A percentile compares a stretch with the other conserved stretches of the same genome.
phyloP scores from a whole-genome alignment of 2,797 vertebrate species.

The Malacoctenus gilli region DNA sequence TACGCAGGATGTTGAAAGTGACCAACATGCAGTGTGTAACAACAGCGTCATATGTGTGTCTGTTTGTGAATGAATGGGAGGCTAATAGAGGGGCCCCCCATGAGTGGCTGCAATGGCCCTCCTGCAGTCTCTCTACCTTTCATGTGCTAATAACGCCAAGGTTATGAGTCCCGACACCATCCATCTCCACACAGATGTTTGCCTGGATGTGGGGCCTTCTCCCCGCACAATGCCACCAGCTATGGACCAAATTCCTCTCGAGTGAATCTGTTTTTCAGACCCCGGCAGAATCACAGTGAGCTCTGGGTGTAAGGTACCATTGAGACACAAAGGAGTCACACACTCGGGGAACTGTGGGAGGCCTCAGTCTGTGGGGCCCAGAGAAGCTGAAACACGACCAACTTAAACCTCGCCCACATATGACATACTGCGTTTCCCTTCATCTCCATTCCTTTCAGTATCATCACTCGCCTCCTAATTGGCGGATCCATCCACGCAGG shows the following conservation, averaged over 20 bases:
- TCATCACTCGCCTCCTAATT: slow-evolving; percentile 62
- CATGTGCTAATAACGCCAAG: slow-evolving; percentile 79
- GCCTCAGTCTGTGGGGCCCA: slow-evolving; percentile 57
- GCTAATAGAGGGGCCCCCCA: slow-evolving; percentile 71
- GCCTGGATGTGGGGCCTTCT: slow-evolving; percentile 43
- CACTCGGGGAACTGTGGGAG: slow-evolving; percentile 53
- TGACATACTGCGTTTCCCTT: slow-evolving; percentile 46
- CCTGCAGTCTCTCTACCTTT: slow-evolving; percentile 73
- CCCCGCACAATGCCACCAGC: slow-evolving; percentile 50
- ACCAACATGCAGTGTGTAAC: slow-evolving; percentile 60
- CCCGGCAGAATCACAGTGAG: slow-evolving; percentile 43
- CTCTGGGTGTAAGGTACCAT: slow-evolving; percentile 55
- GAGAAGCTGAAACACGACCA: slow-evolving; percentile 42
- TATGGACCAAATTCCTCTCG: slow-evolving; percentile 55
- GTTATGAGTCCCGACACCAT: slow-evolving; percentile 75
- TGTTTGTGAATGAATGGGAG: slow-evolving; percentile 66
- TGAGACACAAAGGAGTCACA: slow-evolving; percentile 66
- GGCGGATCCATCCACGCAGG: slow-evolving; percentile 41
- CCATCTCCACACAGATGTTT: slow-evolving; percentile 64
- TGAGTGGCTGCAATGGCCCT: slow-evolving; percentile 69
- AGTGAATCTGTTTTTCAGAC: slow-evolving; percentile 62
- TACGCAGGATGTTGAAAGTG: slow-evolving; percentile 61
- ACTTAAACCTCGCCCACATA: slow-evolving; percentile 50
- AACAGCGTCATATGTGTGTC: slow-evolving; percentile 68
- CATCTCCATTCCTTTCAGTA: slow-evolving; percentile 65